Evolutionary conservation across 2,797 vertebrate species (phyloP).

Genomic region (Esox masquinongy): DNA sequence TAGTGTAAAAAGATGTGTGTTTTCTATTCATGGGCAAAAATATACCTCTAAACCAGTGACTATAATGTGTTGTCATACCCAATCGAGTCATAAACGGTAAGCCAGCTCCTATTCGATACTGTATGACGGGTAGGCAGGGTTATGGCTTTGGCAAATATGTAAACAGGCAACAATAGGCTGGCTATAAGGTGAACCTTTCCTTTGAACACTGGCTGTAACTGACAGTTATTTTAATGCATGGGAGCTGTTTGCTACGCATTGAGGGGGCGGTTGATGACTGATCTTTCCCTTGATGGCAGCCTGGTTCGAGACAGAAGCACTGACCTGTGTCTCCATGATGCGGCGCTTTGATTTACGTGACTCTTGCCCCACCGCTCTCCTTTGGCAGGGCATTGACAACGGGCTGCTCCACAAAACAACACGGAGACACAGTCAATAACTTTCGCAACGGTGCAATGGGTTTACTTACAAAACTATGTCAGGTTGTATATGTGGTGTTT

Average conservation of each 20-base stretch:
- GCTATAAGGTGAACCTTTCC: constrained; percentile 42
- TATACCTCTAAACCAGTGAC: constrained; percentile 60
- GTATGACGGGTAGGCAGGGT: constrained; percentile 20
- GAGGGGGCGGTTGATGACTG: not conserved
- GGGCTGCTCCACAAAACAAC: constrained; percentile 65
- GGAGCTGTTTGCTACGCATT: constrained; percentile 55
- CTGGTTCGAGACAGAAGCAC: constrained; percentile 54
- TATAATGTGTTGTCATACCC: not conserved
- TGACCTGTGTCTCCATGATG: constrained; percentile 81
- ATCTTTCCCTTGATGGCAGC: not conserved
- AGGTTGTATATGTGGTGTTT: not conserved
- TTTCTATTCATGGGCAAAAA: constrained; percentile 37
- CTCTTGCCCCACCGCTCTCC: constrained; percentile 69
- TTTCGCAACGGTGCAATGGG: not conserved
- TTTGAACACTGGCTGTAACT: constrained; percentile 28
- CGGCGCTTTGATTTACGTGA: constrained; percentile 80
- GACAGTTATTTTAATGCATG: constrained; percentile 62
- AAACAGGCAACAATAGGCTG: not conserved
- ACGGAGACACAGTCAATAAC: constrained; percentile 19
- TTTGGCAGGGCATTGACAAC: constrained; percentile 76
- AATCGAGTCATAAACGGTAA: constrained; percentile 36
- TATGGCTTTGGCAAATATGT: constrained; percentile 31
- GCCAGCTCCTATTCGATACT: not conserved
- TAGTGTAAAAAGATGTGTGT: constrained; percentile 46
- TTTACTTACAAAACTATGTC: not conserved